Conservation (phyloP, 2,797 vertebrate genomes). For the Manis crassicaudata region DNA sequence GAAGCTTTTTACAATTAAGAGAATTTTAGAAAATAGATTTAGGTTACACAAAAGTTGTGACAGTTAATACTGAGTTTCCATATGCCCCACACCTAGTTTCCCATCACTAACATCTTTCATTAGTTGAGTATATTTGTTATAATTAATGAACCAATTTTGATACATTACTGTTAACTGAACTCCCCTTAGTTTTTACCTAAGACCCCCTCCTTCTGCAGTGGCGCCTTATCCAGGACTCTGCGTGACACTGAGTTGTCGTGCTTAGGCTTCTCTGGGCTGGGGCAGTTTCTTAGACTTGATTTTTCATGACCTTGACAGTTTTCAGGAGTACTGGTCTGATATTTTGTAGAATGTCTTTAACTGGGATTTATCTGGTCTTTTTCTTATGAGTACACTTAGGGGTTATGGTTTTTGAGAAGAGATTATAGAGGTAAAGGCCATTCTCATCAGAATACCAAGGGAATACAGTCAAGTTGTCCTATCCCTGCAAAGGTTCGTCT, state of each 20-base stretch:
- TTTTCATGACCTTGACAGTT: not conserved
- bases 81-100: not conserved
- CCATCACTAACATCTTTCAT: not conserved
- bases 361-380: not conserved
- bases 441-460: not conserved
- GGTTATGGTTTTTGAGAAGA: not conserved
- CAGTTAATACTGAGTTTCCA: not conserved
- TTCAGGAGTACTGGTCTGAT: not conserved
- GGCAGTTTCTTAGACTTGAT: not conserved
- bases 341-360: not conserved
- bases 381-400: not conserved
- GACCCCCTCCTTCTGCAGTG: not conserved
- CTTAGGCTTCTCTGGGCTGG: not conserved
- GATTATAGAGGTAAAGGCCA: not conserved
- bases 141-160: not conserved
- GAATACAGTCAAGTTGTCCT: not conserved
- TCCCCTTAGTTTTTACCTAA: not conserved
- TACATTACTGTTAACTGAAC: conserved; percentile 4
- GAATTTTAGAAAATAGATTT: not conserved
- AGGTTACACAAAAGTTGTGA: not conserved
- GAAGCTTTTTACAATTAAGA: not conserved
- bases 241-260: not conserved
- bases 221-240: not conserved
- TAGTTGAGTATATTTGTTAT: not conserved
- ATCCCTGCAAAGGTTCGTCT: not conserved